Base-by-base conservation (phyloP, 2,797 vertebrate genomes). In the Alfaro cultratus region DNA sequence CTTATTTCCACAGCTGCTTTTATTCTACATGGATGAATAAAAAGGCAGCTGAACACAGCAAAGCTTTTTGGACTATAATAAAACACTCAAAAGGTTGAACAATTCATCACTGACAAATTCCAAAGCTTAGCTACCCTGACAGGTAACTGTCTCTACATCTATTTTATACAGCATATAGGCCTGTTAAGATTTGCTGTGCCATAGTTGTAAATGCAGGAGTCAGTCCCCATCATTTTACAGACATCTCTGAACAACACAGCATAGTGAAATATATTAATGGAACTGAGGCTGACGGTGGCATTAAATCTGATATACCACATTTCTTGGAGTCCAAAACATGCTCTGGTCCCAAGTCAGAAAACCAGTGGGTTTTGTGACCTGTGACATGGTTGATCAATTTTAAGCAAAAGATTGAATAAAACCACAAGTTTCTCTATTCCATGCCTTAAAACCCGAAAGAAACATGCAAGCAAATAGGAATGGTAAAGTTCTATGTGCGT, bases 21-120 rank as follows among this genome's bases (percentile, higher is more conserved):
- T 92, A 93, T 91, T 92, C 91, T 87, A 88, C 87, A 91, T 93
- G 87, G 76, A 90, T 92, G 87, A 90, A 85, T 83, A 89, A 86
- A 91, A 87, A 87, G 82, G 74, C 80, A 84, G 77, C 18, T 86
- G 81, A 86, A 91, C 87, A 91, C 76, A 80, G 81, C 62, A 86
- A 85, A 79, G 85, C 82, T 88, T 82, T 87, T 77, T 74, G 74
- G 64, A 68, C 79, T 53, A 76, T 77, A 75, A 53, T 80, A 68
- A 79, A 82, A 57, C 1, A 31, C 77, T 78, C 74, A 85, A 77
- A 75, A 79, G 75, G 82, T 62, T 83, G 46, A 89, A 89, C 81
- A 79, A 77, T 70, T 39, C 67, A 36, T 74, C 21, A 26, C 3
- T 74, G 57, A 43, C 76, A 64, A 86, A 83, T 74, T 71, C 29